These are phyloP conservation scores for Zaprionus obscuricornis DNA, from an alignment of 2,888 invertebrate species.

Conservation along the genomic window DNA sequence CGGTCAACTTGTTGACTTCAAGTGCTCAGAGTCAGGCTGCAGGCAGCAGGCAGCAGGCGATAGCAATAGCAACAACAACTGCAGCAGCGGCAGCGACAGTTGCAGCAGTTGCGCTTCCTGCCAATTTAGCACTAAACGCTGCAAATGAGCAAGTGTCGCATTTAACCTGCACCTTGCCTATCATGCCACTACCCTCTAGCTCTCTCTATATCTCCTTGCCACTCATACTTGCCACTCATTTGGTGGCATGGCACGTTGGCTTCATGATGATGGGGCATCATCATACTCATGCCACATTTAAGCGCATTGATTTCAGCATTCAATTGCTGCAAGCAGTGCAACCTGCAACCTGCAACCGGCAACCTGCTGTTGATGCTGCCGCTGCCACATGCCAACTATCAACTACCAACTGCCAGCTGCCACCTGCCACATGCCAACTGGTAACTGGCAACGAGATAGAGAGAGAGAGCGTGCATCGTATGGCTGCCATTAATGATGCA, in stretches of 20 bases:
- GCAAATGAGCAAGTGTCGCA: conserved; percentile 71
- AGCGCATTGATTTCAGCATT: conserved; percentile 41
- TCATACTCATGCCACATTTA: not conserved
- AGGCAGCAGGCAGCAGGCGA: conserved; percentile 1
- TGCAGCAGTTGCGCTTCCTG: conserved; percentile 53
- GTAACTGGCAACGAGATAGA: too few species aligned
- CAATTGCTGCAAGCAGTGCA: conserved; percentile 1
- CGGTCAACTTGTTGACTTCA: conserved; percentile 70
- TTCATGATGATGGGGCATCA: too few species aligned
- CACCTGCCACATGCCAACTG: too few species aligned
- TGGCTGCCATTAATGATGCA: conserved; percentile 59
- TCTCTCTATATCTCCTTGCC: conserved; percentile 21
- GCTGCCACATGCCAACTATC: too few species aligned
- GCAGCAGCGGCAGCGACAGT: conserved; percentile 23
- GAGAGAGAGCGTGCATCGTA: too few species aligned
- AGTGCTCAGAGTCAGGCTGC: not conserved
- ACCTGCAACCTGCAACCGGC: too few species aligned
- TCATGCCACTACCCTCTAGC: conserved; percentile 18
- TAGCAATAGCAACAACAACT: conserved; percentile 16
- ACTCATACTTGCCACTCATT: too few species aligned
- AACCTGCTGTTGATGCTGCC: too few species aligned
- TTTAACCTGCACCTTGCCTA: conserved; percentile 2
- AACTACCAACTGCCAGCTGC: too few species aligned
- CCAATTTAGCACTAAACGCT: conserved; percentile 68
- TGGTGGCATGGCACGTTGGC: too few species aligned